phyloP scores from a whole-genome alignment of 2,797 vertebrate genomes.

The Thaleichthys pacificus region DNA sequence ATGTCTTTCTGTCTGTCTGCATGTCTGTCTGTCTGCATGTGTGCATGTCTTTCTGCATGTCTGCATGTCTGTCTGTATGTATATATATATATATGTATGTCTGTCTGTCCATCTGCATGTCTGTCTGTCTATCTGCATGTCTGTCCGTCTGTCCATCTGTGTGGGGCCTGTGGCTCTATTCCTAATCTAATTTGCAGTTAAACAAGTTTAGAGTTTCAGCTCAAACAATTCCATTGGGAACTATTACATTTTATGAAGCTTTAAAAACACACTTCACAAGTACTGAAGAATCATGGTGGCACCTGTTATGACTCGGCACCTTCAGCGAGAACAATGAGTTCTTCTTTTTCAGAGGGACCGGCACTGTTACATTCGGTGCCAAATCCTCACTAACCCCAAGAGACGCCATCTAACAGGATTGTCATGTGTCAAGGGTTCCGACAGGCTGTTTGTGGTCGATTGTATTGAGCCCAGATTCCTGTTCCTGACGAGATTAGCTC shows the following conservation, averaged over 20 bases:
- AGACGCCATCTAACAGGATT: not conserved
- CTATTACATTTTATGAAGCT: not conserved
- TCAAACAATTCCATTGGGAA: not conserved
- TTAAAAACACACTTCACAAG: not conserved
- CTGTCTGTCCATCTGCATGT: not conserved
- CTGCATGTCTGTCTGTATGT: too few relatives aligned
- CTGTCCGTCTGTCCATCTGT: slow-evolving; percentile 26
- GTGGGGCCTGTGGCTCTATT: not conserved
- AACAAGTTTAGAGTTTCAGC: not conserved
- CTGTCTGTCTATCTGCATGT: slow-evolving; percentile 36
- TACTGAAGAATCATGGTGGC: not conserved
- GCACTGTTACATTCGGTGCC: not conserved
- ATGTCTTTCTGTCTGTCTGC: slow-evolving; percentile 21
- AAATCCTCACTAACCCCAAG: not conserved
- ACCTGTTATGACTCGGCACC: too few relatives aligned
- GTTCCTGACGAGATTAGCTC: slow-evolving; percentile 56
- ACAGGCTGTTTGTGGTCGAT: slow-evolving; percentile 46
- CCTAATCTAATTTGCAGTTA: not conserved
- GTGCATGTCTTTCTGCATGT: slow-evolving; percentile 47
- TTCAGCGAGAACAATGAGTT: not conserved
- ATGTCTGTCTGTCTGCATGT: slow-evolving; percentile 16
- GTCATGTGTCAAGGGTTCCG: slow-evolving; percentile 43
- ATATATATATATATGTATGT: not conserved
- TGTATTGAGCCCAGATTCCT: slow-evolving; percentile 54
- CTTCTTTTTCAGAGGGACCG: not conserved